Evolutionary conservation across 2,113 vertebrate genomes (phyloP), one percentile per base, ranked within the genome.

Genomic region (Greenwoodochromis staneri): DNA sequence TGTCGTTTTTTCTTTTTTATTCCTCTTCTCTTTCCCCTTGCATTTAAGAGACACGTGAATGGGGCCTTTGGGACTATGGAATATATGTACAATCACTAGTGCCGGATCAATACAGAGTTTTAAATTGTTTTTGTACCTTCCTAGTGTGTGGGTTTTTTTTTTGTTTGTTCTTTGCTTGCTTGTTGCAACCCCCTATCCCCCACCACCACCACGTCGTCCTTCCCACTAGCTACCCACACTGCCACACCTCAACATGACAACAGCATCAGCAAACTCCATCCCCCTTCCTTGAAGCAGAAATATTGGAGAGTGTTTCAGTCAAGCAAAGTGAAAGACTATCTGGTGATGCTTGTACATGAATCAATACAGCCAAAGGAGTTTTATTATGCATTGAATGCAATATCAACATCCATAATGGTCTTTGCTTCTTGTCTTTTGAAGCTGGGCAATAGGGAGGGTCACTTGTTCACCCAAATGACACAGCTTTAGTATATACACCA

Each of bases 11-110:
- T 40, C 17, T 11, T 88, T 96, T 97, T 97, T 97, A 96, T 97
- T 97, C 97, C 84, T 90, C 84, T 91, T 90, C 97, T 97, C 89
- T 97, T 95, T 95, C 95, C 96, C 95, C 97, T 97, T 97, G 97
- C 97, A 97, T 96, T 97, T 95, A 97, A 96, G 97, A 97, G 97
- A 96, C 95, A 94, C 94, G 94, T 90, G 88, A 93, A 96, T 93
- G 94, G 93, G 96, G 92, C 97, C 96, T 85, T 88, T 94, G 97
- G 96, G 97, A 96, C 82, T 83, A 49, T 88, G 93, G 95, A 96
- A 96, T 97, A 95, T 96, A 96, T 96, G 92, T 97, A 96, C 96
- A 97, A 94, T 97, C 97, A 96, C 95, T 97, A 97, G 95, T 91
- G 80, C 88, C 91, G 92, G 97, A 98, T 97, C 98, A 95, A 97